Evolutionary conservation across 2,113 vertebrate species (phyloP).

Genomic region (Ibidorhyncha struthersii): DNA sequence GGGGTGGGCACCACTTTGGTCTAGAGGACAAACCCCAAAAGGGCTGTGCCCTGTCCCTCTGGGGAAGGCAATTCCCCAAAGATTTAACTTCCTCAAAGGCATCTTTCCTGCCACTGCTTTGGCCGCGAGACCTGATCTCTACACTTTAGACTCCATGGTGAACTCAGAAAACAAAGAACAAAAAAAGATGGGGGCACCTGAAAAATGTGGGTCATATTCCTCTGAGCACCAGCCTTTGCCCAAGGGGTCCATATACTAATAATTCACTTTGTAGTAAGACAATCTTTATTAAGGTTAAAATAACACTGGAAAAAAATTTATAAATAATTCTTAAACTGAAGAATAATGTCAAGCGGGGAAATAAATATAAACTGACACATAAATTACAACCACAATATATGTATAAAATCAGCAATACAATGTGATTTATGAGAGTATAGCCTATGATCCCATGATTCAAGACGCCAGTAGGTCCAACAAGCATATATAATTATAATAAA

Average conservation of each 20-base stretch:
- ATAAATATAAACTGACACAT: slow-evolving; percentile 32
- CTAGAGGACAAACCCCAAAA: background rate
- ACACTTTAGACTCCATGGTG: background rate
- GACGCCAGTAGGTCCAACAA: background rate
- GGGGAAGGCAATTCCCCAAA: background rate
- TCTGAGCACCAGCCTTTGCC: background rate
- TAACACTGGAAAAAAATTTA: background rate
- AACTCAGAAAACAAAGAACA: background rate
- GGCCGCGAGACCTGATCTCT: background rate
- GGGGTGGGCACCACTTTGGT: background rate
- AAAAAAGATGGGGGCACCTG: background rate
- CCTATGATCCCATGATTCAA: background rate
- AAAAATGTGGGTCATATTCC: background rate
- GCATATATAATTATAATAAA: slow-evolving; percentile 11
- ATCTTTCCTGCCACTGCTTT: background rate
- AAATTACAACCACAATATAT: slow-evolving; percentile 16
- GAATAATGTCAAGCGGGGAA: background rate
- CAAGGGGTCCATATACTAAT: background rate
- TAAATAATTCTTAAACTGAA: background rate
- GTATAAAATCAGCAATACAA: slow-evolving; percentile 25
- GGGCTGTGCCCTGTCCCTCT: background rate
- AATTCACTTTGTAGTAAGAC: slow-evolving; percentile 1
- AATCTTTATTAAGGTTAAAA: slow-evolving; percentile 42
- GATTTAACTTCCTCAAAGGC: background rate
- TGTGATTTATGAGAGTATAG: slow-evolving; percentile 21